Evolutionary conservation across 2,888 invertebrate genomes (phyloP).

Genomic region (Epinotia ramella): DNA sequence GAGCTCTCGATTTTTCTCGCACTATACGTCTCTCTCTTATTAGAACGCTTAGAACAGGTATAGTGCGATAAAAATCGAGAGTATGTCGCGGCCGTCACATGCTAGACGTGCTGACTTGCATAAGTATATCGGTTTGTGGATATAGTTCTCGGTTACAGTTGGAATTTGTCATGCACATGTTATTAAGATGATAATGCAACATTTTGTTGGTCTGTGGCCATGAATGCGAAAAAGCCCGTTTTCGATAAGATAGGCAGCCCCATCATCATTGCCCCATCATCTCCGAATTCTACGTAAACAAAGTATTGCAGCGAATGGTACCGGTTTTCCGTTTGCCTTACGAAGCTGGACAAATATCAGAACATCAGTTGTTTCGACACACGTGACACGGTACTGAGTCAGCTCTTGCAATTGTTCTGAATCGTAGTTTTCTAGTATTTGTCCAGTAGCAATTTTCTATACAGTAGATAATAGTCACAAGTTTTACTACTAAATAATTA

Average conservation of each 20-base stretch:
- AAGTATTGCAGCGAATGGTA: conserved; percentile 33
- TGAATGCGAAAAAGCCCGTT: no score
- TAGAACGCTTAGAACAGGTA: no score
- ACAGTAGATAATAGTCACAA: no score
- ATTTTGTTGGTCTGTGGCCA: no score
- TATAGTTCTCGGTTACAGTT: neutral
- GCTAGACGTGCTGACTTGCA: no score
- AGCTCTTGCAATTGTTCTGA: conserved; percentile 3
- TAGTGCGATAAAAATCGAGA: no score
- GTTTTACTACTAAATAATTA: no score
- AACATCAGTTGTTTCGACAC: conserved; percentile 56
- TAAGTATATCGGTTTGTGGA: neutral
- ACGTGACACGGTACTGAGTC: conserved; percentile 10
- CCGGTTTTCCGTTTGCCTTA: conserved; percentile 38
- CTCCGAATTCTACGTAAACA: neutral
- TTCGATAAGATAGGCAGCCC: no score
- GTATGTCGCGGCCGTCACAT: no score
- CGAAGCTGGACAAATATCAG: conserved; percentile 57
- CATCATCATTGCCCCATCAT: no score
- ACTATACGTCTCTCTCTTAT: no score
- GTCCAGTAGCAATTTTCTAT: neutral
- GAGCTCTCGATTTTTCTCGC: no score
- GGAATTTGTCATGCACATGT: neutral
- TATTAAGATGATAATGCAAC: neutral
- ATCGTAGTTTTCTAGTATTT: neutral